These are phyloP conservation scores for Holothuria scabra DNA, from an alignment of 53 echinoderm and acorn worm species.

Conservation along the genomic window DNA sequence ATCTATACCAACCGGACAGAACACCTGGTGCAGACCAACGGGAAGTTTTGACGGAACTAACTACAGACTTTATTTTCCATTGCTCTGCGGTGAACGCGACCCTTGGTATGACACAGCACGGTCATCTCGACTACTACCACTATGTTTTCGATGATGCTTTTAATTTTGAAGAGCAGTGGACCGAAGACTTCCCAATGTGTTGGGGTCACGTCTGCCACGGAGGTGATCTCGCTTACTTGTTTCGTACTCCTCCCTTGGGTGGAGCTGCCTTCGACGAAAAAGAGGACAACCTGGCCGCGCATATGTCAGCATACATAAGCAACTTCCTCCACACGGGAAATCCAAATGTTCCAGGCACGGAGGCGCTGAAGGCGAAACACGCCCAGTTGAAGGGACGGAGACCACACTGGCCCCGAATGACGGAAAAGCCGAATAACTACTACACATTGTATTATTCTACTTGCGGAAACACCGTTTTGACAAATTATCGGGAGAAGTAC, in stretches of 20 bases:
- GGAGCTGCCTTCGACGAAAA: neutral
- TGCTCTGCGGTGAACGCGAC: conserved; percentile 30
- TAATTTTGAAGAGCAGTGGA: conserved; percentile 37
- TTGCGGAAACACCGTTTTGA: conserved; percentile 25
- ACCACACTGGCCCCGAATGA: conserved; percentile 36
- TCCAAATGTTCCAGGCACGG: conserved; percentile 34
- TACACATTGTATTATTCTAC: conserved; percentile 37
- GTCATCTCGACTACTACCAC: conserved; percentile 18
- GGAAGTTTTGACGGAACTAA: conserved; percentile 22
- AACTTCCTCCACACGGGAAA: conserved; percentile 54
- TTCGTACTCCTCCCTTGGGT: conserved; percentile 37
- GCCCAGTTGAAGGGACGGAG: neutral
- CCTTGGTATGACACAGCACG: neutral
- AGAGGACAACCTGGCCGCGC: conserved; percentile 7
- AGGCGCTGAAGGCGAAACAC: neutral
- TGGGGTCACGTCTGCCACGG: conserved; percentile 51
- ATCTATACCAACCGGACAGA: conserved; percentile 7
- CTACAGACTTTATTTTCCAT: conserved; percentile 32
- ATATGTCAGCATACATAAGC: conserved; percentile 27
- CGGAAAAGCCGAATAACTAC: conserved; percentile 38
- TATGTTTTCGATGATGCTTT: conserved; percentile 37
- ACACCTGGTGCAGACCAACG: conserved; percentile 16
- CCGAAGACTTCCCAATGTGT: conserved; percentile 32
- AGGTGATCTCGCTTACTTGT: conserved; percentile 36
- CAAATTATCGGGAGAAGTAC: conserved; percentile 5